Evolutionary conservation across 2,113 vertebrate genomes (phyloP), one percentile per base, ranked within the genome.

Genomic region (Sturnus vulgaris): DNA sequence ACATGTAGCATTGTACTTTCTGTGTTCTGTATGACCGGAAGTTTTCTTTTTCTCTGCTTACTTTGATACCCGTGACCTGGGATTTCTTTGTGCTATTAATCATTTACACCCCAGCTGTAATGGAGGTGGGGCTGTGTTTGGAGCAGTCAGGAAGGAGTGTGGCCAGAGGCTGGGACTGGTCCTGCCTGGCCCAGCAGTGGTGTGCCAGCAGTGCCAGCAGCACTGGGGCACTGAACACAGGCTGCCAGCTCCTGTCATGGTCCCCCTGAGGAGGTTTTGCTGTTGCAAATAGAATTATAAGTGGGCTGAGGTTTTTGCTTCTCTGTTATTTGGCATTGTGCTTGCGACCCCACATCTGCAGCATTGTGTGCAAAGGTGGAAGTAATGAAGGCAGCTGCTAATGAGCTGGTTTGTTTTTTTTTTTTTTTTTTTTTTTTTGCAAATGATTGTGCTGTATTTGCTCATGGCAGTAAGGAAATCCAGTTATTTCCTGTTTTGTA

Each of bases 131-230:
- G 55, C 50, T 1, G 7, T 42, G 28, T 42, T 84, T 57, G 84
- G 59, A 39, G 76, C 37, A 49, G 59, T 0, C 6, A 31, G 33
- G 52, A 59, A 55, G 42, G 0, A 3, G 24, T 0, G 4, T 1
- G 1, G 65, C 33, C 61, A 47, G 66, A 56, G 66, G 21, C 47
- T 3, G 18, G 7, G 18, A 2, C 57, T 55, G 69, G 10, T 44
- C 69, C 64, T 81, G 50, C 81, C 72, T 78, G 87, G 40, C 42
- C 1, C 15, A 57, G 64, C 39, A 69, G 13, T 8, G 1, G 1
- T 23, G 61, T 66, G 56, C 78, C 82, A 85, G 82, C 47, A 55
- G 64, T 60, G 42, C 86, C 75, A 90, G 92, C 44, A 53, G 81
- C 35, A 2, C 64, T 6, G 60, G 77, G 84, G 9, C 39, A 35